Conservation (phyloP, 1,140 invertebrate species). For the Diachasmimorpha longicaudata region DNA sequence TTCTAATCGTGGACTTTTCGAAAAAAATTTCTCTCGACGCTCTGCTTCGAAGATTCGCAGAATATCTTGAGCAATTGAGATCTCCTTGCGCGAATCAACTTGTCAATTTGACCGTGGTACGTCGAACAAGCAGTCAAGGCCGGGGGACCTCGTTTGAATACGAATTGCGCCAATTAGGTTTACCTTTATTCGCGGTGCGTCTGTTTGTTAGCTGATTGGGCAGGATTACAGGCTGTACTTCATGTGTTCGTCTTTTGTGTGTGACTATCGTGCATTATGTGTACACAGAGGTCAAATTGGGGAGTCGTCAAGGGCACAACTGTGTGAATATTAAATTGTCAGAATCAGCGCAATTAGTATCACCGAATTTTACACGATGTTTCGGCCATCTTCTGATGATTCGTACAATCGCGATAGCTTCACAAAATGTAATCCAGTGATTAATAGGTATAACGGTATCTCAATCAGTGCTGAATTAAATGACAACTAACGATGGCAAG, state of each 20-base stretch:
- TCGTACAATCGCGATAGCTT: neutral
- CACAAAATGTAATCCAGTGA: neutral
- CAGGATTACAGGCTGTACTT: constrained; percentile 42
- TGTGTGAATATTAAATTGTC: neutral
- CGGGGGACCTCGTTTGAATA: constrained; percentile 56
- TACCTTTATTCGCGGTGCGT: constrained; percentile 53
- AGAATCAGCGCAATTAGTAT: neutral
- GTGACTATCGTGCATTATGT: constrained; percentile 35
- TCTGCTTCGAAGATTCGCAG: too few relatives aligned
- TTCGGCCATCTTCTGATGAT: too few relatives aligned
- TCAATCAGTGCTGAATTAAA: neutral
- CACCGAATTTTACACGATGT: neutral
- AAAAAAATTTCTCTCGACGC: too few relatives aligned
- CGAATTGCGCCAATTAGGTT: constrained; percentile 56
- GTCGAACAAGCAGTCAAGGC: constrained; percentile 51
- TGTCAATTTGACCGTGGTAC: constrained; percentile 41
- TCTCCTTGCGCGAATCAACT: constrained; percentile 31
- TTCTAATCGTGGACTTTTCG: too few relatives aligned
- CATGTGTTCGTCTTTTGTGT: constrained; percentile 32
- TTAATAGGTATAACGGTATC: neutral
- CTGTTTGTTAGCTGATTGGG: constrained; percentile 58
- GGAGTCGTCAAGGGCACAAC: constrained; percentile 36
- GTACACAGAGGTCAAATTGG: constrained; percentile 43
- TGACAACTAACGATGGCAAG: neutral
- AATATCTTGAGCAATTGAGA: neutral